Conservation (phyloP, 2,113 vertebrate species). For the Nyctibius bracteatus region DNA sequence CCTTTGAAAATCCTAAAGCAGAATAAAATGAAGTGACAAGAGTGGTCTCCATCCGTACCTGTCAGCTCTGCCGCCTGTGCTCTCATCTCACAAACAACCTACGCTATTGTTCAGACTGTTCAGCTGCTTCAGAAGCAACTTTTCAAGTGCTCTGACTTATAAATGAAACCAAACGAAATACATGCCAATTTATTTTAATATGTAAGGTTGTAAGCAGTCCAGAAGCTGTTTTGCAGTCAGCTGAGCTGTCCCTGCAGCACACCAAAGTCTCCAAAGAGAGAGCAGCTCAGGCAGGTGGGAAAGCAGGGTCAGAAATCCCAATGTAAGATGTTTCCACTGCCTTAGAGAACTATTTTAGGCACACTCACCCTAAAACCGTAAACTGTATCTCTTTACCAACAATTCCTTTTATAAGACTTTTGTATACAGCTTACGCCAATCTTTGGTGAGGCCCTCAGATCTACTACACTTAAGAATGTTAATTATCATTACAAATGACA, state of each 20-base stretch:
- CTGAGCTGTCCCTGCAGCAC: neutral
- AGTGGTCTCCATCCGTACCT: neutral
- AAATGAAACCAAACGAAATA: neutral
- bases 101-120: neutral
- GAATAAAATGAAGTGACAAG: neutral
- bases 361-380: neutral
- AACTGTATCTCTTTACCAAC: neutral
- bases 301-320: neutral
- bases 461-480: neutral
- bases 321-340: neutral
- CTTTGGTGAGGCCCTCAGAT: neutral
- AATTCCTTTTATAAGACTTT: neutral
- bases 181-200: neutral
- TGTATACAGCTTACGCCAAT: neutral
- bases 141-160: neutral
- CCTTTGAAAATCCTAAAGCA: neutral
- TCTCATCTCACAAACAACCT: neutral
- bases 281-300: neutral
- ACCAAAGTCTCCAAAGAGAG: neutral
- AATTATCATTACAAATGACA: neutral
- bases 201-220: neutral
- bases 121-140: neutral
- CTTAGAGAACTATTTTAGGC: neutral
- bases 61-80: neutral
- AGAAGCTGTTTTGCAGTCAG: neutral